Evolutionary conservation across 2,797 vertebrate genomes (phyloP).

Genomic region (Hippocampus kuda): DNA sequence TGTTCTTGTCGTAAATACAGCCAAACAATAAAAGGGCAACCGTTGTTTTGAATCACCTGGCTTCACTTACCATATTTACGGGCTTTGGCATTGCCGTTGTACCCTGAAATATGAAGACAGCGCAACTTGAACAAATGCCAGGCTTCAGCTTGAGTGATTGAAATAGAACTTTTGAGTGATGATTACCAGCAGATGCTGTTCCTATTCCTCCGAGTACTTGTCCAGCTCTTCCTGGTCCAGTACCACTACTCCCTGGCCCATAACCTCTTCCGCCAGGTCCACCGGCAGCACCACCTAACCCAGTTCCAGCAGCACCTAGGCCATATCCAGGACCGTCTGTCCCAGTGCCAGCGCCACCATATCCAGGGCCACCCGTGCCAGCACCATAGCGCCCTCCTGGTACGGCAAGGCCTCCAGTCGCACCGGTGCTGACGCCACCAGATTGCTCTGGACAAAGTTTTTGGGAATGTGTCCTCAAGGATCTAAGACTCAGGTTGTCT

Average conservation of each 20-base stretch:
- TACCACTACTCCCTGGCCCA: slow-evolving; percentile 34
- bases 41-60: background rate
- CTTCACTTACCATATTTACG: slow-evolving; percentile 61
- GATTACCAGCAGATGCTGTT: slow-evolving; percentile 51
- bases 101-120: slow-evolving; percentile 41
- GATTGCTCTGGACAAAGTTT: slow-evolving; percentile 36
- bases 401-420: slow-evolving; percentile 36
- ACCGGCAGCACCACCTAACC: slow-evolving; percentile 25
- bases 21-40: background rate
- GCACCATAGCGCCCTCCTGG: slow-evolving; percentile 29
- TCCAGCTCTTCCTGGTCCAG: slow-evolving; percentile 30
- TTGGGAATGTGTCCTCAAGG: background rate
- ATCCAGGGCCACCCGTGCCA: slow-evolving; percentile 17
- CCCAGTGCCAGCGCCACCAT: slow-evolving; percentile 33
- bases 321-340: slow-evolving; percentile 24
- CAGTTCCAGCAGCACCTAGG: slow-evolving; percentile 24
- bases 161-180: background rate
- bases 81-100: slow-evolving; percentile 60
- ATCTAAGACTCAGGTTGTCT: background rate
- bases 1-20: background rate
- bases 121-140: background rate
- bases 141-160: background rate
- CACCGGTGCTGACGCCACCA: slow-evolving; percentile 32
- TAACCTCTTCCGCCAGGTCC: slow-evolving; percentile 12
- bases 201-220: slow-evolving; percentile 32